Base-by-base conservation (phyloP, 2,113 vertebrate species). In the Uropsilus gracilis region DNA sequence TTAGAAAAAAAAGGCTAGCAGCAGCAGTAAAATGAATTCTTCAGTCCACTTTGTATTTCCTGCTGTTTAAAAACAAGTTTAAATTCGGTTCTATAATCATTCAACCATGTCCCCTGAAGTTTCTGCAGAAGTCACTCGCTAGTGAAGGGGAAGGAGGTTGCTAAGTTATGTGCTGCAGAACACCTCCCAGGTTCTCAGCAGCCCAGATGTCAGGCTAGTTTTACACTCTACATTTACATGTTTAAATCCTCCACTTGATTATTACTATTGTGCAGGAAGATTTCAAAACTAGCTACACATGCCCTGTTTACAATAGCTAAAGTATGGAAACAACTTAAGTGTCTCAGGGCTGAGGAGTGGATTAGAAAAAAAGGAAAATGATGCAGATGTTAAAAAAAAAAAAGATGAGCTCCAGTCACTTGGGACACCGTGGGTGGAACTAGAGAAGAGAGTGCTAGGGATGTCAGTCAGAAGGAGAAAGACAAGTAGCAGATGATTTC, bases 61-160 rank as follows among this genome's bases (percentile, higher is more conserved):
- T 39, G 37, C 76, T 95, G 42, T 88, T 92, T 93, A 81, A 91
- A 93, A 81, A 44, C 91, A 96, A 96, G 80, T 90, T 85, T 85
- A 93, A 94, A 95, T 93, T 76, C 75, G 53, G 30, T 57, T 22
- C 37, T 68, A 20, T 86, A 92, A 39, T 73, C 39, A 55, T 92
- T 75, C 83, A 80, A n/a, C 44, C 24, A 61, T 12, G 39, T 64
- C 20, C 26, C 30, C 32, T 69, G 53, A 84, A 72, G 78, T 86
- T 57, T 95, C 26, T n/a, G 7, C 28, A 64, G 55, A 85, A 80
- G 46, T 64, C 89, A 86, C 48, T 86, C 69, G 42, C 50, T 13
- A 55, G 10, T 34, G 59, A 90, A 89, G 30, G 83, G 34, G 55
- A 84, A 73, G 3, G 34, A 83, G n/a, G 32, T 42, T 73, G 30